Evolutionary conservation across 2,797 vertebrate species (phyloP).

Genomic region (Microctenopoma lineatum): DNA sequence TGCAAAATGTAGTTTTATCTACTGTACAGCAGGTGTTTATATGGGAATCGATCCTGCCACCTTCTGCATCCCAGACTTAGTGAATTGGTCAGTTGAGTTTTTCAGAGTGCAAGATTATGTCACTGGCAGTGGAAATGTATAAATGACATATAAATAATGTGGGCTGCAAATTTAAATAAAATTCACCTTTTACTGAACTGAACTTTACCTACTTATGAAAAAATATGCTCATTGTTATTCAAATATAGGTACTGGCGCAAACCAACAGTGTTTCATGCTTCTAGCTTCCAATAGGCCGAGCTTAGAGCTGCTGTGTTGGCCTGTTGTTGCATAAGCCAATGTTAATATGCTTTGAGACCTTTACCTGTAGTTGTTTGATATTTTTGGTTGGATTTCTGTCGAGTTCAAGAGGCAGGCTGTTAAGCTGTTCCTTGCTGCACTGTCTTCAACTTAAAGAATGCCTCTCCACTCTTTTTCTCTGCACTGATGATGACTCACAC

Average conservation of each 20-base stretch:
- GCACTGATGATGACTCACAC: conserved; percentile 85
- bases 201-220: neutral
- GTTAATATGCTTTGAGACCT: conserved; percentile 29
- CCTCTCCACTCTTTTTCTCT: conserved; percentile 72
- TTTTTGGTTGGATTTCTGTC: conserved; percentile 31
- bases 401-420: conserved; percentile 31
- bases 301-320: conserved; percentile 16
- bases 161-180: neutral
- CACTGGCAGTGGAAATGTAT: neutral
- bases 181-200: neutral
- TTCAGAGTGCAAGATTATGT: neutral
- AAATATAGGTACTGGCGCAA: conserved; percentile 22
- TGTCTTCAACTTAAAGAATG: conserved; percentile 78
- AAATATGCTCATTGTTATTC: conserved; percentile 58
- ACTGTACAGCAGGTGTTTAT: neutral
- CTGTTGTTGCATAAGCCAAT: conserved; percentile 52
- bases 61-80: no score
- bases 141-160: neutral
- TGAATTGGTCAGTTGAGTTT: neutral
- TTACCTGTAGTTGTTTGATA: conserved; percentile 40
- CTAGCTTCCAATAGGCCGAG: conserved; percentile 23
- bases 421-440: conserved; percentile 69
- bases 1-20: neutral
- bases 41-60: no score
- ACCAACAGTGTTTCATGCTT: conserved; percentile 26